Percentiles rank a stretch among this genome's conserved stretches.
phyloP scores from a whole-genome alignment of 1,140 invertebrate genomes.

The Colletes latitarsis region DNA sequence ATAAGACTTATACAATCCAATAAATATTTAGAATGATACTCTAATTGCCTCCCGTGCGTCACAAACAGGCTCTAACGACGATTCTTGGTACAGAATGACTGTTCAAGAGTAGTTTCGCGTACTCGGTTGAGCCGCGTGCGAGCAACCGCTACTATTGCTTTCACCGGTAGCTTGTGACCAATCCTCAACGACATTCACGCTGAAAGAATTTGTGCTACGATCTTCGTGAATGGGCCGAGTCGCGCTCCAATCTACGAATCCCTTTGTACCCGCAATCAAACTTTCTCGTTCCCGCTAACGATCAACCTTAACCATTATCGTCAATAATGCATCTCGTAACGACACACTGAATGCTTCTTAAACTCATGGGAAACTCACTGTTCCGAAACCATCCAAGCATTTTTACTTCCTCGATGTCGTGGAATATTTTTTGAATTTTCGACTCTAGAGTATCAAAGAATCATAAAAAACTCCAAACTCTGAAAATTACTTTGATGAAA shows the following conservation, averaged over 20 bases:
- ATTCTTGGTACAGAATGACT: conserved; percentile 47
- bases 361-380: too few relatives aligned
- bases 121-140: conserved; percentile 29
- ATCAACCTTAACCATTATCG: not conserved
- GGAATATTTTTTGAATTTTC: too few relatives aligned
- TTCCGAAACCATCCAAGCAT: too few relatives aligned
- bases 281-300: not conserved
- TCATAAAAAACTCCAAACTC: too few relatives aligned
- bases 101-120: conserved; percentile 51
- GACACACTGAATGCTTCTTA: too few relatives aligned
- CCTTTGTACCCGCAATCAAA: not conserved
- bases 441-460: too few relatives aligned
- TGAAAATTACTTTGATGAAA: too few relatives aligned
- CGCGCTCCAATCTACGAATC: not conserved
- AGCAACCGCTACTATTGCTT: conserved; percentile 44
- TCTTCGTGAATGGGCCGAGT: conserved; percentile 43
- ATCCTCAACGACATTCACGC: conserved; percentile 57
- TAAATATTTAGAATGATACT: conserved; percentile 25
- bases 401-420: too few relatives aligned
- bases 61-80: conserved; percentile 27
- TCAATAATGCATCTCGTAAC: too few relatives aligned
- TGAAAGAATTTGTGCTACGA: conserved; percentile 48
- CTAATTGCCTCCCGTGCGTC: conserved; percentile 34
- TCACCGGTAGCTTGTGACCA: conserved; percentile 54
- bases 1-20: not conserved